Conservation (phyloP, 2,888 invertebrate genomes). For the Eupithecia insigniata region DNA sequence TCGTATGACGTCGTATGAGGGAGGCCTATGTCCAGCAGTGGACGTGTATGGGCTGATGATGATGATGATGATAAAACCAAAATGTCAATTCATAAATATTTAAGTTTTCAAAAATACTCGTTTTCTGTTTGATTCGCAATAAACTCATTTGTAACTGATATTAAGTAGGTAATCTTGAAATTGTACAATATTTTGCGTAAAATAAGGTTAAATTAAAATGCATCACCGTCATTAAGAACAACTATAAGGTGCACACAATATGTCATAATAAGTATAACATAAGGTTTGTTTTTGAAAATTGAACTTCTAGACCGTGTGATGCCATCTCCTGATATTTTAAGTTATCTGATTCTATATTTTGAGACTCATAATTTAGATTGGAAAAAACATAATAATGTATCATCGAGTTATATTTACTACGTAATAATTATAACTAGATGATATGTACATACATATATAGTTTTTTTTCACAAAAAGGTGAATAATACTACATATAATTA, state of each 20-base stretch:
- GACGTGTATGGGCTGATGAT: too few relatives aligned
- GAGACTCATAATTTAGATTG: not conserved
- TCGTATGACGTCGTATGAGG: too few relatives aligned
- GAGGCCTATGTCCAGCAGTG: too few relatives aligned
- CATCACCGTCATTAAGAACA: not conserved
- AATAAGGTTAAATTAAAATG: not conserved
- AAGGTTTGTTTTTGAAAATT: not conserved
- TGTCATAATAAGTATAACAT: not conserved
- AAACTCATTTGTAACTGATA: not conserved
- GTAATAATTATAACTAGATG: too few relatives aligned
- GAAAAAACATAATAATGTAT: not conserved
- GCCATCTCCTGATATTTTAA: not conserved
- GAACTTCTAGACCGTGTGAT: not conserved
- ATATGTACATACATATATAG: too few relatives aligned
- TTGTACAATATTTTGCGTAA: not conserved
- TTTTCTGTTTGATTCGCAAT: not conserved
- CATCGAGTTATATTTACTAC: too few relatives aligned
- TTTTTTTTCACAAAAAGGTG: too few relatives aligned
- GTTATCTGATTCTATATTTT: not conserved
- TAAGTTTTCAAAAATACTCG: slow-evolving; percentile 1
- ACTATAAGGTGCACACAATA: too few relatives aligned
- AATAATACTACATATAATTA: too few relatives aligned
- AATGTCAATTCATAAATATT: slow-evolving; percentile 1
- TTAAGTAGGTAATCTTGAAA: not conserved
- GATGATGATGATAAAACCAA: too few relatives aligned